Conservation (phyloP, 2,888 invertebrate genomes). For the Hartigia nigra region DNA sequence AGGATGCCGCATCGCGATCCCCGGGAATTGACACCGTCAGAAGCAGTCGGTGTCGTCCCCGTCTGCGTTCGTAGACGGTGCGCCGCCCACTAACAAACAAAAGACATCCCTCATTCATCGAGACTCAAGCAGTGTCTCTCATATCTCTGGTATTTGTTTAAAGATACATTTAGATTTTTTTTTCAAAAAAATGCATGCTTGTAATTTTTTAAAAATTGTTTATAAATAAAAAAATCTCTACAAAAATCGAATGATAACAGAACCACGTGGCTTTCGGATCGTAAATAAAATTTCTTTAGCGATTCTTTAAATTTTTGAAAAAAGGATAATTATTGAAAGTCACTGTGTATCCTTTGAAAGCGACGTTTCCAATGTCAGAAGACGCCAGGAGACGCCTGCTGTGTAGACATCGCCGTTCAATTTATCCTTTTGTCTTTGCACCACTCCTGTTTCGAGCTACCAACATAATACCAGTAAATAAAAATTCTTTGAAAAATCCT, state of each 20-base stretch:
- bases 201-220: too few species aligned
- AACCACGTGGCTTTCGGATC: too few species aligned
- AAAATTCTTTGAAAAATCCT: not conserved
- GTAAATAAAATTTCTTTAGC: too few species aligned
- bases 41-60: conserved; percentile 28
- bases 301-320: not conserved
- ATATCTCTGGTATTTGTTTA: not conserved
- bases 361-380: conserved; percentile 25
- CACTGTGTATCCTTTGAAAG: conserved; percentile 22
- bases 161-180: too few species aligned
- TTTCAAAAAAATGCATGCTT: too few species aligned
- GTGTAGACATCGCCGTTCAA: conserved; percentile 48
- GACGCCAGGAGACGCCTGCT: conserved; percentile 44
- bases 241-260: too few species aligned
- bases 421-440: conserved; percentile 52
- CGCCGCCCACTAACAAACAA: conserved; percentile 48
- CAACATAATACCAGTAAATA: conserved; percentile 34
- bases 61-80: conserved; percentile 33
- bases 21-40: conserved; percentile 39
- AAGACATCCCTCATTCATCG: conserved; percentile 37
- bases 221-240: too few species aligned
- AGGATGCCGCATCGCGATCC: conserved; percentile 2
- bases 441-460: conserved; percentile 57
- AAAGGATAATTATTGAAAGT: not conserved
- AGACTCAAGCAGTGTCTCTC: conserved; percentile 26